phyloP scores from a whole-genome alignment of 37 sponge, comb jelly and placozoan genomes.

The Haliclona indistincta region DNA sequence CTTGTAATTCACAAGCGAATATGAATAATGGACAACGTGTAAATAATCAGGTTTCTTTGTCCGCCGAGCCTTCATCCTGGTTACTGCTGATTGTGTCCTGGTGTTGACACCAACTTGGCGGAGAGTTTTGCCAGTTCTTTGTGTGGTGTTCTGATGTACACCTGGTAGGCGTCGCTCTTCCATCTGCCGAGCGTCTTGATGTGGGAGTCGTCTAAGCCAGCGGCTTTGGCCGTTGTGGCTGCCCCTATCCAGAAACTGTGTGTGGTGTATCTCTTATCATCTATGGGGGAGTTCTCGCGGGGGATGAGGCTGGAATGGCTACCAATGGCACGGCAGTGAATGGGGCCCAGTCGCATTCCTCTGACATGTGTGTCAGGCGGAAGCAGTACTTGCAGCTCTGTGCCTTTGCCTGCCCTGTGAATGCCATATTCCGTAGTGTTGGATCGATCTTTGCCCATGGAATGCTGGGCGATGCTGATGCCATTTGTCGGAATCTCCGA shows the following conservation, averaged over 20 bases:
- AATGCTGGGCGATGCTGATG: background rate
- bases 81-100: too few species aligned
- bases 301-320: background rate
- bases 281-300: background rate
- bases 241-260: constrained; percentile 13
- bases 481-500: constrained; percentile 17
- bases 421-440: background rate
- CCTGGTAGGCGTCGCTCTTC: constrained; percentile 11
- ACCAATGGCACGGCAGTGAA: background rate
- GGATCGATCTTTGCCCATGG: background rate
- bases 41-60: too few species aligned
- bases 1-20: too few species aligned
- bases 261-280: background rate
- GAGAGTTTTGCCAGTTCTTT: constrained; percentile 4
- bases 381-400: constrained; percentile 21
- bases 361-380: constrained; percentile 7
- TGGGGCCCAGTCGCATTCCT: constrained; percentile 2
- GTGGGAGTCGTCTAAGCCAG: background rate
- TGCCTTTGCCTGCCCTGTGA: too few species aligned
- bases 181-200: constrained; percentile 23
- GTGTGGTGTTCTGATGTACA: background rate
- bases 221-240: constrained; percentile 18
- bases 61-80: too few species aligned
- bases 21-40: too few species aligned
- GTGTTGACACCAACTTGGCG: background rate